Evolutionary conservation across 2,797 vertebrate species (phyloP), one percentile per base, ranked within the genome.

Genomic region (Decapterus maruadsi): DNA sequence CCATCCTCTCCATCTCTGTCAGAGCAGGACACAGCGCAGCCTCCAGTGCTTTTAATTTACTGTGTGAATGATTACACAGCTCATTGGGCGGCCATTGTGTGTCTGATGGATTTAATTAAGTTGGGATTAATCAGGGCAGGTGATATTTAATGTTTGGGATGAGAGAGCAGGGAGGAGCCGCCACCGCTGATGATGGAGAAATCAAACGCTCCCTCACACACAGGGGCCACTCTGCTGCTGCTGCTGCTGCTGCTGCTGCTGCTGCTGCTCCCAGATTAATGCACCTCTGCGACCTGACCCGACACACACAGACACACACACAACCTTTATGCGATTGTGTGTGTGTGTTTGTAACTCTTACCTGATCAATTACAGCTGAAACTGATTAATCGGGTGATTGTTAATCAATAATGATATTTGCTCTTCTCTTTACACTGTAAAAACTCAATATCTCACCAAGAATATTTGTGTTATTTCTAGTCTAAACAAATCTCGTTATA

Each of bases 61-160:
- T 98, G 93, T 97, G 97, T 95, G 96, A 98, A 96, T 97, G 97
- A 97, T 98, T 98, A 96, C 96, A 97, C 95, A 98, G 94, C 97
- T 98, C 98, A 98, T 98, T 99, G 97, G 96, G 95, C 96, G 95
- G 95, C 94, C 95, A 97, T 99, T 99, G 97, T 98, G 96, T 97
- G 95, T 92, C 95, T 96, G 97, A 97, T 98, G 95, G 97, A 96
- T 98, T 98, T 98, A 97, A 98, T 99, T 98, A 99, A 97, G 97
- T 98, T 97, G 94, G 96, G 97, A 99, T 99, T 98, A 98, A 99
- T 98, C 97, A 97, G 92, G 90, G 94, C 95, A 95, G 96, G 95
- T 97, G 96, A 97, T 98, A 96, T 98, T 97, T 99, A 98, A 98
- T 97, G 96, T 96, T 97, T 95, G 94, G 94, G 94, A 89, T 94